Base-by-base conservation (phyloP, 2,888 invertebrate species). In the Epistrophe eligans region DNA sequence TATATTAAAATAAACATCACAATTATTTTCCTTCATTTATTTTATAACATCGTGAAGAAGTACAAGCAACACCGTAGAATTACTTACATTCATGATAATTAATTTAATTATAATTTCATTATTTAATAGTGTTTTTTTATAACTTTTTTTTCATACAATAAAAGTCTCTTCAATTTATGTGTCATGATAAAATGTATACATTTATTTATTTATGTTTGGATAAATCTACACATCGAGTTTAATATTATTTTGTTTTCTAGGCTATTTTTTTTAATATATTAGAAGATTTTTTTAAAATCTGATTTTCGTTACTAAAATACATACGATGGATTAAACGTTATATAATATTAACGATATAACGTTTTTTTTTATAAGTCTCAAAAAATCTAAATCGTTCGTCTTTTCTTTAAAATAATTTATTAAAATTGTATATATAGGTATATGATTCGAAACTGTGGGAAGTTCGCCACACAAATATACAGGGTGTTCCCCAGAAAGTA, bases 1-100 rank as follows among this genome's bases (percentile, higher is more conserved):
- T 62, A 57, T 40, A 50, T 58, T 73, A 50, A 66, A 66, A 55
- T 73, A 66, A 73, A 73, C 64, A 79, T 73, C 73, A 72, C 79
- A 79, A 52, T 52, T 24, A 52, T 52, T 79, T 73, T 72, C 62
- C 17, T 77, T 70, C 35, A 60, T 55, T 71, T 10, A 57, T 73
- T 67, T 48, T 15, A 38, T 64, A 57, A 71, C 71, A 71, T 32
- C 19, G 62, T 62, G 45, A 57, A 45, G 35, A 72, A 48, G 32
- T 62, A 48, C 38, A 79, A 66, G 72, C 64, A 72, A 79, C 64
- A 79, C 62, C 48, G 28, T 45, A 55, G 9, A 79, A 19, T 62
- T 43, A 45, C 35, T 48, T 64, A 43, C 52, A 71, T 24, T 17
- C 28, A n/a, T 48, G n/a, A 40, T 13, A 62, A 40, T 40, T 15